Evolutionary conservation across 2,797 vertebrate species (phyloP), one percentile per base, ranked within the genome.

Genomic region (Pelobates cultripes): DNA sequence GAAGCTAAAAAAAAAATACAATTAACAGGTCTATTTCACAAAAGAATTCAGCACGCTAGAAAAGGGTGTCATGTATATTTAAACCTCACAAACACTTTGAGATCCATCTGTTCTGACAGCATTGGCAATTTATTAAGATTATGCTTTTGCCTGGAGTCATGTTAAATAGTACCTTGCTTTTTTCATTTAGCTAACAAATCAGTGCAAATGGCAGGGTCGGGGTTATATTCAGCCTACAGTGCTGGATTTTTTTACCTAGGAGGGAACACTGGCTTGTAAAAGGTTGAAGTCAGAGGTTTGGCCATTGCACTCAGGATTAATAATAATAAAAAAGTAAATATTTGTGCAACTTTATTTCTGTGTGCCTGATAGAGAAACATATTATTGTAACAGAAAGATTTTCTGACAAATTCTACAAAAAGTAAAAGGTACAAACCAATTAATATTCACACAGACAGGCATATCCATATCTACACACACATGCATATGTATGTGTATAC

Each of bases 51-150:
- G 40, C n/a, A 9, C 3, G 43, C 7, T 13, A 13, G 5, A 41
- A 72, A n/a, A 28, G 72, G 64, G 71, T 60, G 77, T 41, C 42
- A 14, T 47, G 67, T 72, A 71, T 84, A 69, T 70, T n/a, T 75
- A 70, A 79, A 44, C 42, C 76, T 55, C 17, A 63, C 51, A 83
- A 63, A 60, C 66, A 47, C 70, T 43, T 43, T 75, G 76, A 74
- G 66, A 53, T 75, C 64, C 77, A 84, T 84, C 82, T 80, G 82
- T 76, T 80, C 73, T 80, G 82, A 84, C 82, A 84, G 72, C 57
- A 60, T 57, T 67, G 10, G 73, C 73, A 84, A 68, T 84, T 80
- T 80, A 84, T 76, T 75, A 74, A 71, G 60, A 75, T 71, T 51
- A 67, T 55, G 61, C 73, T 44, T 10, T 76, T 44, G 77, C 82